These are phyloP conservation scores for Apis florea DNA, from an alignment of 1,140 invertebrate genomes.

Conservation along the genomic window DNA sequence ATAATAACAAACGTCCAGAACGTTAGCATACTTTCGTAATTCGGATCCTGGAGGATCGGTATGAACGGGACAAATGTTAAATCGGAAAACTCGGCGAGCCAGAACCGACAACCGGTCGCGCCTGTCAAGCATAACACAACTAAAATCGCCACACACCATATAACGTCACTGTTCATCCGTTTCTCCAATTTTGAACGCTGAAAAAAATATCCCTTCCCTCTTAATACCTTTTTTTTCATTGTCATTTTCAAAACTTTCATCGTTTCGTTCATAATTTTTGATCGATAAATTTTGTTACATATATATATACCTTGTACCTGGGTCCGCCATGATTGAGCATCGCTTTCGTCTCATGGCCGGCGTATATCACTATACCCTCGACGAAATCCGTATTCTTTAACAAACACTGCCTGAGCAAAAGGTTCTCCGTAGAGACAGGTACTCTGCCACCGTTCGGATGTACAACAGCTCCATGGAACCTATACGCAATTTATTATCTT, in stretches of 20 bases:
- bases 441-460: conserved; percentile 90
- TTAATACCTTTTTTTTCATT: too few relatives aligned
- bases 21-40: conserved; percentile 91
- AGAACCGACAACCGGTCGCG: conserved; percentile 93
- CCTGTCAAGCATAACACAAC: conserved; percentile 94
- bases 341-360: conserved; percentile 98
- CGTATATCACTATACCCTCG: conserved; percentile 98
- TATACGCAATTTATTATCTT: conserved; percentile 41
- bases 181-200: conserved; percentile 92
- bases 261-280: too few relatives aligned
- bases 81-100: conserved; percentile 84
- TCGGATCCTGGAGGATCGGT: conserved; percentile 81
- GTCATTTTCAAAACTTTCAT: too few relatives aligned
- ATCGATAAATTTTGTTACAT: conserved; percentile 37
- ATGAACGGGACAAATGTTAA: conserved; percentile 84
- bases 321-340: conserved; percentile 98
- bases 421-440: conserved; percentile 94
- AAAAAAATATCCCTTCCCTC: conserved; percentile 13
- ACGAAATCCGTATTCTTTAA: conserved; percentile 96
- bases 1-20: conserved; percentile 98
- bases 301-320: conserved; percentile 95
- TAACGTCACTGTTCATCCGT: conserved; percentile 96
- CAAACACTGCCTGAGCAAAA: conserved; percentile 95
- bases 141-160: conserved; percentile 97
- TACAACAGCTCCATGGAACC: conserved; percentile 94